Evolutionary conservation across 37 sponge, comb jelly and placozoan species (phyloP), one percentile per base, ranked within the genome.

Genomic region (Crambe crambe): DNA sequence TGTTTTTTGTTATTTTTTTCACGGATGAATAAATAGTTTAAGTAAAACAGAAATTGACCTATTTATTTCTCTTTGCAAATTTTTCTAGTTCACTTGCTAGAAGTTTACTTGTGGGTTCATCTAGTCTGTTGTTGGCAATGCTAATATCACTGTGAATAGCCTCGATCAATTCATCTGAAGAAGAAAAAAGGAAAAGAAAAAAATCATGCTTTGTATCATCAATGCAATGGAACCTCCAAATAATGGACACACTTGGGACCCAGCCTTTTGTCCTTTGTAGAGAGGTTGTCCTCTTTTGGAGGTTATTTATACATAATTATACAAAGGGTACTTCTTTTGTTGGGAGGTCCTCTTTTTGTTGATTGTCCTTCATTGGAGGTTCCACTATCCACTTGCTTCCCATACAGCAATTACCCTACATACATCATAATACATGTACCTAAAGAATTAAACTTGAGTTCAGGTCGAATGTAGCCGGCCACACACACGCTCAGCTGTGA

Each of bases 401-500:
- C n/a, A n/a, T n/a, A n/a, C n/a, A n/a, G n/a, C n/a, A n/a, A n/a
- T n/a, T n/a, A n/a, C n/a, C n/a, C n/a, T n/a, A n/a, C n/a, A n/a
- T n/a, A n/a, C n/a, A n/a, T n/a, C n/a, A n/a, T n/a, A n/a, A 73
- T 42, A 73, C 8, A 57, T 69, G 30, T 54, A 95, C 95, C 92
- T 85, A 88, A 38, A 2, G 89, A 91, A 9, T 64, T 34, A 56
- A 96, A 96, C 40, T 84, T 83, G 54, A 41, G 77, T 62, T 91
- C 92, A 17, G 81, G 75, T 59, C 97, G 69, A 20, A 96, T 59
- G 67, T 64, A 94, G 34, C 92, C 97, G 17, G 69, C 47, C 44
- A 96, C 81, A 65, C 93, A 88, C n/a, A 96, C 89, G 2, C 77
- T 32, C 39, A 96, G 82, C 79, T 91, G 80, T 18, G 81, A 66